phyloP scores from a whole-genome alignment of 2,888 invertebrate species.

The Andrena hattorfiana region DNA sequence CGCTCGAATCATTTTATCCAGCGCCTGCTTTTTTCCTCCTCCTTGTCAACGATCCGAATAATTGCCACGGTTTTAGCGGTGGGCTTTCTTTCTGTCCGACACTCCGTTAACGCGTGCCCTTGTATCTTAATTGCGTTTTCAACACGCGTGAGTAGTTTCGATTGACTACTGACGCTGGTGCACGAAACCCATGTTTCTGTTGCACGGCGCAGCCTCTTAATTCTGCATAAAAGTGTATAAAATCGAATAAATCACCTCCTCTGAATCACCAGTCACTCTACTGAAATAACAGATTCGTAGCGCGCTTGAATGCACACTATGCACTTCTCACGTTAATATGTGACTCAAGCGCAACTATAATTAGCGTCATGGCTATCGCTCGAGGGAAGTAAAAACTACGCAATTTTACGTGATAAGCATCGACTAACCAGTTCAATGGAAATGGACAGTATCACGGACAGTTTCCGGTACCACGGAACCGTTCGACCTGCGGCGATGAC shows the following conservation, averaged over 20 bases:
- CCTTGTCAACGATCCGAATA: slow-evolving; percentile 4
- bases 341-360: too few species aligned
- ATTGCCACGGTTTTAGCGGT: slow-evolving; percentile 4
- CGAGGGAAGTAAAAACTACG: too few species aligned
- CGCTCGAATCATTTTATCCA: slow-evolving; percentile 25
- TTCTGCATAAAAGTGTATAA: too few species aligned
- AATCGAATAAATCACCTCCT: too few species aligned
- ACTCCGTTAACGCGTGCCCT: not conserved
- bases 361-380: too few species aligned
- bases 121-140: not conserved
- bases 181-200: not conserved
- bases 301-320: too few species aligned
- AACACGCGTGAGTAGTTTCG: not conserved
- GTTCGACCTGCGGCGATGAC: slow-evolving; percentile 31
- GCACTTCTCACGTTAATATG: too few species aligned
- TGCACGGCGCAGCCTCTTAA: not conserved
- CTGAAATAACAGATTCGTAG: too few species aligned
- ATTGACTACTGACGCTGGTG: not conserved
- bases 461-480: not conserved
- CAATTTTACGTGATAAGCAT: too few species aligned
- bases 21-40: not conserved
- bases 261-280: too few species aligned
- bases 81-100: not conserved
- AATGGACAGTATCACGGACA: not conserved
- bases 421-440: too few species aligned